Evolutionary conservation across 2,797 vertebrate genomes (phyloP).

Genomic region (Hydrophis major): DNA sequence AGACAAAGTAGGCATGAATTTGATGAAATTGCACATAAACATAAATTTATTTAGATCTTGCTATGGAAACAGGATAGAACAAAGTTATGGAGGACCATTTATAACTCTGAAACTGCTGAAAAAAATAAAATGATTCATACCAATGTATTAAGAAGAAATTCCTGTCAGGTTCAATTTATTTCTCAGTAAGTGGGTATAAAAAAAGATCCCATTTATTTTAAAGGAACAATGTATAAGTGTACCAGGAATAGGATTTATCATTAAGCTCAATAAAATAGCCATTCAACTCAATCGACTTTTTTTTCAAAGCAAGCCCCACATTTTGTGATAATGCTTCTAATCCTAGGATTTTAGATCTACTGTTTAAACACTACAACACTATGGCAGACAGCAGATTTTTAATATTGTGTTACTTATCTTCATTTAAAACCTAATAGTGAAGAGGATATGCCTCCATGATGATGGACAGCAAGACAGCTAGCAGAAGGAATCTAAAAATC

Average conservation of each 20-base stretch:
- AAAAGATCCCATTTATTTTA: not conserved
- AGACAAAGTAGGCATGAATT: not conserved
- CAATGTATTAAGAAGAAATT: not conserved
- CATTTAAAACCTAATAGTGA: not conserved
- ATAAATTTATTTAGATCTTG: not conserved
- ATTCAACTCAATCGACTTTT: not conserved
- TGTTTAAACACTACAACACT: not conserved
- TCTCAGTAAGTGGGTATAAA: not conserved
- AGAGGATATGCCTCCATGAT: not conserved
- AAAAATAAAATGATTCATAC: not conserved
- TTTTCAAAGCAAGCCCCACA: not conserved
- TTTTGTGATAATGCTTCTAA: not conserved
- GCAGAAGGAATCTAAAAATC: not conserved
- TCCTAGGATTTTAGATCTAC: not conserved
- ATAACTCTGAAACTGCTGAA: not conserved
- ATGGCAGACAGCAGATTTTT: not conserved
- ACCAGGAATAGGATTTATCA: not conserved
- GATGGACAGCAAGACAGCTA: not conserved
- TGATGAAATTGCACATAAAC: not conserved
- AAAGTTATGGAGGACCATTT: not conserved
- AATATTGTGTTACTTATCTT: not conserved
- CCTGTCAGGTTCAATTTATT: not conserved
- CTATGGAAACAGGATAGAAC: not conserved
- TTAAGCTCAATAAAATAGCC: not conserved
- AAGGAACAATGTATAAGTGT: not conserved